phyloP scores from a whole-genome alignment of 2,888 invertebrate species.

The Subacronicta megacephala region DNA sequence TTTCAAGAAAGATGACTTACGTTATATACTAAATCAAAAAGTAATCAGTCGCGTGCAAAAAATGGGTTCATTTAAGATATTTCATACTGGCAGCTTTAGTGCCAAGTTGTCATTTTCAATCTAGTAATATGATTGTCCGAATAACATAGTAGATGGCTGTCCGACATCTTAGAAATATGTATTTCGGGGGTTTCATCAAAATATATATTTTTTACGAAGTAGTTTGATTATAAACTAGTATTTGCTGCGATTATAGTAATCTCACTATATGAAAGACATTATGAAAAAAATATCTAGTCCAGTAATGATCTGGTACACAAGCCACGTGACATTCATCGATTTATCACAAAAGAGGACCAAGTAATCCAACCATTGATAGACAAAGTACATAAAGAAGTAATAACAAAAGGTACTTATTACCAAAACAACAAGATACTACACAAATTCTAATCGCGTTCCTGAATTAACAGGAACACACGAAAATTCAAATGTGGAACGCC shows the following conservation, averaged over 20 bases:
- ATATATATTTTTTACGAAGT: constrained; percentile 1
- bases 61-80: constrained; percentile 36
- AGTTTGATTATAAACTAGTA: neutral
- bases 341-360: neutral
- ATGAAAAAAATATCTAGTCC: too few species aligned
- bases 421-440: constrained; percentile 70
- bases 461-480: constrained; percentile 81
- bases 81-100: constrained; percentile 24
- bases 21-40: constrained; percentile 40
- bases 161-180: constrained; percentile 38
- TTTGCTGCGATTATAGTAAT: neutral
- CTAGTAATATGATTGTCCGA: constrained; percentile 40
- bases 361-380: neutral
- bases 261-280: too few species aligned
- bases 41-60: constrained; percentile 38
- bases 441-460: constrained; percentile 60
- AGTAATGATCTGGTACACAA: too few species aligned
- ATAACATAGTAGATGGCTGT: constrained; percentile 26
- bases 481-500: constrained; percentile 86
- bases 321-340: neutral
- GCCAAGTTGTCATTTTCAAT: constrained; percentile 54
- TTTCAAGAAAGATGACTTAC: constrained; percentile 21
- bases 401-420: constrained; percentile 42
- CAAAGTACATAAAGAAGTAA: constrained; percentile 11
- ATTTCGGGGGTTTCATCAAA: constrained; percentile 6